Evolutionary conservation across 2,113 vertebrate genomes (phyloP).

Genomic region (Colistium nudipinnis): DNA sequence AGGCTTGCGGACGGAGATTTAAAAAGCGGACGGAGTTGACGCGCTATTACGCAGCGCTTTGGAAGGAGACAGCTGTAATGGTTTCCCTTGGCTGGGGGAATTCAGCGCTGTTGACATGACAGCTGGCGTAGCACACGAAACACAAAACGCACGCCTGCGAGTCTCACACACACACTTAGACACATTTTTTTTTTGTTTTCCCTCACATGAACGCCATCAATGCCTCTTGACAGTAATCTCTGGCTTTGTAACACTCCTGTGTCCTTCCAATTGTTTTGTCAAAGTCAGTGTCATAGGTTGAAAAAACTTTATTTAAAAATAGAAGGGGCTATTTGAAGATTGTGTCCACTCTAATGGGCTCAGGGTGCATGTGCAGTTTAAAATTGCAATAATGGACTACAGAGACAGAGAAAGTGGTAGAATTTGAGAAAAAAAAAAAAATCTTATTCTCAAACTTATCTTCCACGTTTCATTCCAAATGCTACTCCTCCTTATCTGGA

Average conservation of each 20-base stretch:
- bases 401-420: not conserved
- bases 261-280: conserved; percentile 39
- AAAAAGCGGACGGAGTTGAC: conserved; percentile 45
- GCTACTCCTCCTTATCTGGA: conserved; percentile 5
- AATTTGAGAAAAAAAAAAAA: not conserved
- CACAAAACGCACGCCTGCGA: conserved; percentile 11
- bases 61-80: conserved; percentile 34
- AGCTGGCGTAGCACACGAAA: not conserved
- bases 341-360: not conserved
- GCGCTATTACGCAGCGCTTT: conserved; percentile 44
- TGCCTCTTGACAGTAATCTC: conserved; percentile 42
- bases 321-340: not conserved
- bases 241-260: conserved; percentile 27
- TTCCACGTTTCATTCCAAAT: conserved; percentile 19
- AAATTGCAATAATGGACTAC: not conserved
- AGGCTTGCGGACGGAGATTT: conserved; percentile 51
- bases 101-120: conserved; percentile 28
- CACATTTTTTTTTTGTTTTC: too few species aligned
- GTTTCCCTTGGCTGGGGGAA: conserved; percentile 40
- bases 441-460: not conserved
- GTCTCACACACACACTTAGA: conserved; percentile 11
- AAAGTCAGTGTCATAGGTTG: conserved; percentile 30
- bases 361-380: not conserved
- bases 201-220: conserved; percentile 16
- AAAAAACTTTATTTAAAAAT: not conserved